Percentiles rank a stretch among this genome's conserved stretches.
phyloP scores from a whole-genome alignment of 2,113 vertebrate species.

The Nipponia nippon region DNA sequence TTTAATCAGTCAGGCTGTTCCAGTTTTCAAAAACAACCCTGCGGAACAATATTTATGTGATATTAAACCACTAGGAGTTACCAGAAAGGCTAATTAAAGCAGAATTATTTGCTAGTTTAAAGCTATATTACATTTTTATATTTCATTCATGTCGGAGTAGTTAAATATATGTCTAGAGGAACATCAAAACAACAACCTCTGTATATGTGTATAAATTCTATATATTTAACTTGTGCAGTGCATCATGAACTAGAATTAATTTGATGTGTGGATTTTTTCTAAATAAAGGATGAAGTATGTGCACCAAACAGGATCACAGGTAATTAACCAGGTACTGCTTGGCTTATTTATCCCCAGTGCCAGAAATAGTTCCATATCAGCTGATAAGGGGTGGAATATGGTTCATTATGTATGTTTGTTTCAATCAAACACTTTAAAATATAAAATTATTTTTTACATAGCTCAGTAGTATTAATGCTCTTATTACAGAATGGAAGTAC shows the following conservation, averaged over 20 bases:
- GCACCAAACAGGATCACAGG: background rate
- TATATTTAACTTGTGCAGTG: background rate
- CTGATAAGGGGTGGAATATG: background rate
- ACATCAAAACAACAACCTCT: background rate
- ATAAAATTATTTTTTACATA: background rate
- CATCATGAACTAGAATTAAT: background rate
- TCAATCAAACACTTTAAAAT: background rate
- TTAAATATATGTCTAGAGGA: background rate
- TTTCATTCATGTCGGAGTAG: background rate
- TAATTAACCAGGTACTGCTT: background rate
- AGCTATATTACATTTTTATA: background rate
- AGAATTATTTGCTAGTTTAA: constrained; percentile 3
- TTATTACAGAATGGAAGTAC: background rate
- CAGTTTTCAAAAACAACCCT: background rate
- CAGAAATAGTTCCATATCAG: background rate
- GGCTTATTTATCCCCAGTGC: background rate
- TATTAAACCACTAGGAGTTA: constrained; percentile 13
- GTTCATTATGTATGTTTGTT: background rate
- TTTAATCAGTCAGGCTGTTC: constrained; percentile 7
- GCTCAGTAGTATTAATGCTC: background rate
- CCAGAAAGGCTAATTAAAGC: constrained; percentile 15
- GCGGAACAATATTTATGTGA: constrained; percentile 14
- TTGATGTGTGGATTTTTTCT: background rate
- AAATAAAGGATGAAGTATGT: background rate
- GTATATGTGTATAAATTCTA: background rate